These are phyloP conservation scores for Eleutherodactylus coqui DNA, from an alignment of 2,797 vertebrate genomes.

Conservation along the genomic window DNA sequence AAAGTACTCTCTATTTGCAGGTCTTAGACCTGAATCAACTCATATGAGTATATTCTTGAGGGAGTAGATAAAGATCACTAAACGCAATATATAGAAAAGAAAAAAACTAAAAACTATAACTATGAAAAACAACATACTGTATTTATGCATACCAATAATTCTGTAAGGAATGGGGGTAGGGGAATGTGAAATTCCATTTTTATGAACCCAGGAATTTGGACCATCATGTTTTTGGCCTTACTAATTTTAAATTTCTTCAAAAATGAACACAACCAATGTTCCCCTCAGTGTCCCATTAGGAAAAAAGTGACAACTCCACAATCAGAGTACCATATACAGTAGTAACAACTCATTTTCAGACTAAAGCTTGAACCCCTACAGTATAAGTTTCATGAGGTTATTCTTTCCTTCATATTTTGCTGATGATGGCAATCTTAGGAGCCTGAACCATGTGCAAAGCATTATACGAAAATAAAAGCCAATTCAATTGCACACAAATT, in stretches of 20 bases:
- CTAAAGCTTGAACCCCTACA: neutral
- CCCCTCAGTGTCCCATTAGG: neutral
- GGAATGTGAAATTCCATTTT: no score
- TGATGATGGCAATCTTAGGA: conserved; percentile 30
- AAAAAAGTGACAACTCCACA: neutral
- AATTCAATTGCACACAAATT: conserved; percentile 43
- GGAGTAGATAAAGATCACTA: neutral
- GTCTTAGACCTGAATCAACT: conserved; percentile 24
- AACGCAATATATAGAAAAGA: neutral
- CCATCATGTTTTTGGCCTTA: neutral
- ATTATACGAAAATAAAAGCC: conserved; percentile 27
- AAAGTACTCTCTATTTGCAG: neutral
- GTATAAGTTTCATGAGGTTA: neutral
- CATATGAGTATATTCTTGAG: neutral
- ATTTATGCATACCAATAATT: neutral
- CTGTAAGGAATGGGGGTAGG: neutral
- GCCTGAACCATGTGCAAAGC: conserved; percentile 2
- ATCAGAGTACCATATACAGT: neutral
- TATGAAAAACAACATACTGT: neutral
- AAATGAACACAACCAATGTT: neutral
- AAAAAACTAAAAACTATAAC: no score
- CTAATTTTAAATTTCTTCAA: neutral
- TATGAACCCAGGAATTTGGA: neutral
- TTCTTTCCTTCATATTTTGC: neutral
- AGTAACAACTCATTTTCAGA: neutral